phyloP scores from a whole-genome alignment of 1,140 invertebrate species.

The Temnothorax nylanderi region DNA sequence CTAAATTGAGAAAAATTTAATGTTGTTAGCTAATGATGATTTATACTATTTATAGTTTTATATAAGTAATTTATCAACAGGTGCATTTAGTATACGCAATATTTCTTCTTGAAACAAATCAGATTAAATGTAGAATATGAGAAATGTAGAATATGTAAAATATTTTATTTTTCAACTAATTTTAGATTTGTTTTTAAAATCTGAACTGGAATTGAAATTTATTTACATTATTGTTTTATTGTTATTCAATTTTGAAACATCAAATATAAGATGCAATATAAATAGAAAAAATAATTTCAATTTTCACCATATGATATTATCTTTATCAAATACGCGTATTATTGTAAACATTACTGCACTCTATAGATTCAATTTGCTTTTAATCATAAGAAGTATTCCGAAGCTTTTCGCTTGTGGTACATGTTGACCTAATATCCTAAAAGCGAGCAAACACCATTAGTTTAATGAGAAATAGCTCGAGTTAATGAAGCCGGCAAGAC shows the following conservation, averaged over 20 bases:
- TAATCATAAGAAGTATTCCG: not conserved
- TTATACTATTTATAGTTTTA: not conserved
- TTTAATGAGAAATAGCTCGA: slow-evolving; percentile 12
- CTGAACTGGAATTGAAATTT: not conserved
- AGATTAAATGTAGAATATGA: too few species aligned
- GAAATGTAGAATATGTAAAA: too few species aligned
- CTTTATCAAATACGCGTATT: not conserved
- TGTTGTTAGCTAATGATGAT: not conserved
- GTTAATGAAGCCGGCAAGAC: not conserved
- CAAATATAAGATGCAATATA: not conserved
- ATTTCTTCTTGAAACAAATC: not conserved
- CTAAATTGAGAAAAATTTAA: not conserved
- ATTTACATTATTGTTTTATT: not conserved
- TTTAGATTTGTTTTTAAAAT: too few species aligned
- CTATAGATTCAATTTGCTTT: not conserved
- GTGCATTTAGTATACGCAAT: not conserved
- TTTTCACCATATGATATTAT: not conserved
- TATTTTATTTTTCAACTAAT: too few species aligned
- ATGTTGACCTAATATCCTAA: not conserved
- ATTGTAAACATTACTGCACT: not conserved
- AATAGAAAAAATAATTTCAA: not conserved
- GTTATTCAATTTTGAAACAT: not conserved
- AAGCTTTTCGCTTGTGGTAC: not conserved
- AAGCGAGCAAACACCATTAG: not conserved
- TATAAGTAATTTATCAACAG: not conserved